These are phyloP conservation scores for Polyommatus icarus DNA, from an alignment of 2,888 invertebrate genomes.

Conservation along the genomic window DNA sequence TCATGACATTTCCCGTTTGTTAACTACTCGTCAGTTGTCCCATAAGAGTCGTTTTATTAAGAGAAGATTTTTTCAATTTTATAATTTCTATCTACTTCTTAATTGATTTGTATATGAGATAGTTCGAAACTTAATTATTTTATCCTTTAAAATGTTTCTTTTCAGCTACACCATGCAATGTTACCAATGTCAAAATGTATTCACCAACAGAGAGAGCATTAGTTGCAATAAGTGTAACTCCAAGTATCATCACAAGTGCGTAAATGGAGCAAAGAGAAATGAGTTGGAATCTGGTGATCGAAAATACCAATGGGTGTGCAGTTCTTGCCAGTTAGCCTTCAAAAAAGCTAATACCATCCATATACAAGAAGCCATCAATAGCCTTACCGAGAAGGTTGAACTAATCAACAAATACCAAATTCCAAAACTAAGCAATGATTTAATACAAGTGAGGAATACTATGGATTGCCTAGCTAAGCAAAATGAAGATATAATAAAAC, in stretches of 20 bases:
- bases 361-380: constrained; percentile 47
- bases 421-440: constrained; percentile 60
- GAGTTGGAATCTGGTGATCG: constrained; percentile 52
- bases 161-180: constrained; percentile 42
- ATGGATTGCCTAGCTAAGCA: constrained; percentile 58
- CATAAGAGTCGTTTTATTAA: too few species aligned
- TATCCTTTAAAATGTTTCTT: not conserved
- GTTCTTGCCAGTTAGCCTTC: constrained; percentile 53
- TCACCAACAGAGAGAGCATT: constrained; percentile 50
- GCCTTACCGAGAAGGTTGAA: constrained; percentile 61
- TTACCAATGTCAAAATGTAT: constrained; percentile 52
- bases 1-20: not conserved
- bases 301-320: constrained; percentile 59
- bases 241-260: constrained; percentile 50
- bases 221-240: constrained; percentile 55
- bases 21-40: too few species aligned
- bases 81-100: too few species aligned
- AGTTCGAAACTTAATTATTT: too few species aligned
- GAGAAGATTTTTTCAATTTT: too few species aligned
- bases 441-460: constrained; percentile 54
- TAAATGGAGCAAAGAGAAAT: constrained; percentile 44
- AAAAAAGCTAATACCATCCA: constrained; percentile 41
- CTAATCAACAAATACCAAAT: constrained; percentile 65
- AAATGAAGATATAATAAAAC: constrained; percentile 57
- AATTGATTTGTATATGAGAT: too few species aligned